phyloP scores from a whole-genome alignment of 2,113 vertebrate species.

The Asarcornis scutulata region DNA sequence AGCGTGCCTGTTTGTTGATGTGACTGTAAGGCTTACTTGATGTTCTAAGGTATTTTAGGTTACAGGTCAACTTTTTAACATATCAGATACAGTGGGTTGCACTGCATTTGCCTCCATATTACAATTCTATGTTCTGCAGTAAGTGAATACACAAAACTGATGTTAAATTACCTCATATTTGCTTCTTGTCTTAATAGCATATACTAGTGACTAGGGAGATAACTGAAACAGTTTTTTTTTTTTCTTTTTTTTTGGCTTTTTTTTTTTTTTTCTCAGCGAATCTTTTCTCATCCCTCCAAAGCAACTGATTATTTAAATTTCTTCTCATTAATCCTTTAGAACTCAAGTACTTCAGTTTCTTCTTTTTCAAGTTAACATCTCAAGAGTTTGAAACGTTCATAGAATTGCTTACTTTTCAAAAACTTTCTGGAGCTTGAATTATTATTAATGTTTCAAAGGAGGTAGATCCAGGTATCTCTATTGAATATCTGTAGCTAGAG shows the following conservation, averaged over 20 bases:
- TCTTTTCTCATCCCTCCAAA: background rate
- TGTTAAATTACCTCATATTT: background rate
- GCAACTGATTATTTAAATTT: background rate
- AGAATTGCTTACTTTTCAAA: background rate
- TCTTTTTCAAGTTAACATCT: background rate
- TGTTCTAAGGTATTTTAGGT: background rate
- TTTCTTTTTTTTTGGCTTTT: too few species aligned
- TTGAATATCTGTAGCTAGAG: background rate
- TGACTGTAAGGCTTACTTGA: background rate
- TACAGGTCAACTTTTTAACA: background rate
- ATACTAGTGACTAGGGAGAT: background rate
- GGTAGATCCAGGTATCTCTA: background rate
- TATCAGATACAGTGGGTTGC: background rate
- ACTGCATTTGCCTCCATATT: background rate
- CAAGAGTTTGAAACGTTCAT: background rate
- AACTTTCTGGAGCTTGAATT: background rate
- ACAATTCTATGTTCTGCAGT: background rate
- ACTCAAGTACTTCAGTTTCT: background rate
- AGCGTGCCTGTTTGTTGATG: background rate
- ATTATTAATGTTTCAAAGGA: background rate
- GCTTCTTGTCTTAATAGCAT: background rate
- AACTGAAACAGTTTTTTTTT: background rate
- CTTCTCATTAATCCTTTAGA: background rate
- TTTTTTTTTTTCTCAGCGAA: background rate
- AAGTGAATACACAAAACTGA: background rate